Conservation (phyloP, 1,140 invertebrate genomes). For the Drosophila hydei region DNA sequence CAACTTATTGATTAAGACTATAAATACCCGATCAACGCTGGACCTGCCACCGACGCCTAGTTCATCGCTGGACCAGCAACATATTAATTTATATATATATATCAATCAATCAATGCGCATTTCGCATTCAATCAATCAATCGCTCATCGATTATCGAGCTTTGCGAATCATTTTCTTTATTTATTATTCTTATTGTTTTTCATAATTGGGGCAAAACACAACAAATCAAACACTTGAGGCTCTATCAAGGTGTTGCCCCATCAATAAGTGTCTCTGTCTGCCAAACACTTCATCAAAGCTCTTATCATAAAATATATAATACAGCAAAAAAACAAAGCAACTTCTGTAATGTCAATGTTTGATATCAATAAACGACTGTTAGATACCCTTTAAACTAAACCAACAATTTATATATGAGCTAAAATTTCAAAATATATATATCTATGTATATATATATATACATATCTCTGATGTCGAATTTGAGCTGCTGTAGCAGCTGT, state of each 20-base stretch:
- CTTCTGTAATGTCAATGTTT: slow-evolving; percentile 1
- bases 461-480: no score
- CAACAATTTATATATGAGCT: no score
- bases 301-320: slow-evolving; percentile 40
- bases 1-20: no score
- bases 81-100: no score
- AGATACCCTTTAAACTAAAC: no score
- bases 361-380: no score
- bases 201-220: slow-evolving; percentile 21
- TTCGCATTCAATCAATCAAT: slow-evolving; percentile 36
- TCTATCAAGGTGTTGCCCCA: slow-evolving; percentile 60
- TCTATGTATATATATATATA: no score
- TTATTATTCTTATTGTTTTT: neutral
- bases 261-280: slow-evolving; percentile 61
- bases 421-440: no score
- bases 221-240: slow-evolving; percentile 34
- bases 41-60: no score
- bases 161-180: neutral
- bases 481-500: no score
- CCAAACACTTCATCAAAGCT: slow-evolving; percentile 54
- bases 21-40: no score
- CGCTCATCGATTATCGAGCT: slow-evolving; percentile 24
- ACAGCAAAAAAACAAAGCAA: neutral
- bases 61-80: no score
- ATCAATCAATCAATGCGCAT: neutral